A percentile compares a stretch with the other conserved stretches of the same genome.
Evolutionary conservation across 2,888 invertebrate genomes (phyloP).

Genomic region (Idaea aversata): DNA sequence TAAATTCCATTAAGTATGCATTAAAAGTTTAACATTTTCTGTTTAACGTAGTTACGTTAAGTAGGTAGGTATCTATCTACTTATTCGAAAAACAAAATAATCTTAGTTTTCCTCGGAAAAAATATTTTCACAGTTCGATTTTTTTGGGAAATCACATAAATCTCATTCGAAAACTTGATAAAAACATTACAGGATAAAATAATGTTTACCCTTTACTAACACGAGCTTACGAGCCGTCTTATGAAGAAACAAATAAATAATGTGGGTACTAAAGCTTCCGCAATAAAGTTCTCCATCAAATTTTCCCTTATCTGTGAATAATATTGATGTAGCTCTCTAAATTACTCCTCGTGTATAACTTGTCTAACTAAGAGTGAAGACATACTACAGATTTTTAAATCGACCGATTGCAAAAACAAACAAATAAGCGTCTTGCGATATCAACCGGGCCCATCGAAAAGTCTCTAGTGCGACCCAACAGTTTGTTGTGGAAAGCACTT

Average conservation of each 20-base stretch:
- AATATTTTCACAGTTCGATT: not conserved
- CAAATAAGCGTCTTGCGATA: constrained; percentile 8
- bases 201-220: not conserved
- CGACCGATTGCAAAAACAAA: not conserved
- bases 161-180: not conserved
- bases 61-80: no score
- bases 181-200: not conserved
- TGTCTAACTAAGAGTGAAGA: not conserved
- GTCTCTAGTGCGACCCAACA: no score
- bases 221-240: not conserved
- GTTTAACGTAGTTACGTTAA: no score
- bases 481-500: no score
- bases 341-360: not conserved
- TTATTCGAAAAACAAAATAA: no score
- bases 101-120: no score
- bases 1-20: no score
- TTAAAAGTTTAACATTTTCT: no score
- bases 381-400: not conserved
- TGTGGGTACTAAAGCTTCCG: not conserved
- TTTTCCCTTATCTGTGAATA: not conserved
- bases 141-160: not conserved
- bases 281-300: not conserved
- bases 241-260: not conserved
- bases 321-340: not conserved
- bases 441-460: not conserved